These are phyloP conservation scores for Stichodactyla helianthus DNA, from an alignment of 64 coral and sea anemone species.

Conservation along the genomic window DNA sequence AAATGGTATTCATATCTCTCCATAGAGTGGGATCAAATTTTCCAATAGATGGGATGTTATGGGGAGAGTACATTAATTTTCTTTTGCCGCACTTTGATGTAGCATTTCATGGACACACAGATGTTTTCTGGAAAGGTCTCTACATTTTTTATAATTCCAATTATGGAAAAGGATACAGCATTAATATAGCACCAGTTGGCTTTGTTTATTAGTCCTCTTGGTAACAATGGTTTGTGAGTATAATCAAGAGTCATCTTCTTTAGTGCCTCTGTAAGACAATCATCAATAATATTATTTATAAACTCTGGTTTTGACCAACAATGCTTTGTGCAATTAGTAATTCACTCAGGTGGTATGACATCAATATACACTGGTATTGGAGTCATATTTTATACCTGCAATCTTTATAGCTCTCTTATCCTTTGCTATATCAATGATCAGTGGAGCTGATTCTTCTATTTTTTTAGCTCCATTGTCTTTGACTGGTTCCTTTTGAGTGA, in stretches of 20 bases:
- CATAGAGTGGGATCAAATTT: too few species aligned
- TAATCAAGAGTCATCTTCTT: conserved; percentile 58
- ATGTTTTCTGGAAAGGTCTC: too few species aligned
- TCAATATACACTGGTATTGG: too few species aligned
- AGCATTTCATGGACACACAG: too few species aligned
- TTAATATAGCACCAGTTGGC: conserved; percentile 99
- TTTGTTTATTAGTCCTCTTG: conserved; percentile 83
- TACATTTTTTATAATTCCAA: not conserved
- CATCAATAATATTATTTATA: too few species aligned
- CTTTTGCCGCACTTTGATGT: too few species aligned
- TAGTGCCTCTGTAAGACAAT: conserved; percentile 41
- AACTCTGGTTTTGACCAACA: too few species aligned
- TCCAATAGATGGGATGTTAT: too few species aligned
- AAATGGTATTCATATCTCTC: too few species aligned
- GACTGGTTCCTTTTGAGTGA: not conserved
- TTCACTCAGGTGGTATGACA: too few species aligned
- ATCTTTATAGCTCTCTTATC: conserved; percentile 63
- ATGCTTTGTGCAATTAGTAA: too few species aligned
- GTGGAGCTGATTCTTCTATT: conserved; percentile 26
- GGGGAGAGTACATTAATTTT: too few species aligned
- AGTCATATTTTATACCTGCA: conserved; percentile 53
- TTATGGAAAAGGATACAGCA: conserved; percentile 77
- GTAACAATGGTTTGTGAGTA: conserved; percentile 44
- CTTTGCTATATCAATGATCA: conserved; percentile 41
- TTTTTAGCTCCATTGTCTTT: conserved; percentile 46